Evolutionary conservation across 2,797 vertebrate genomes (phyloP), one percentile per base, ranked within the genome.

Genomic region (Pseudomugil tenellus): DNA sequence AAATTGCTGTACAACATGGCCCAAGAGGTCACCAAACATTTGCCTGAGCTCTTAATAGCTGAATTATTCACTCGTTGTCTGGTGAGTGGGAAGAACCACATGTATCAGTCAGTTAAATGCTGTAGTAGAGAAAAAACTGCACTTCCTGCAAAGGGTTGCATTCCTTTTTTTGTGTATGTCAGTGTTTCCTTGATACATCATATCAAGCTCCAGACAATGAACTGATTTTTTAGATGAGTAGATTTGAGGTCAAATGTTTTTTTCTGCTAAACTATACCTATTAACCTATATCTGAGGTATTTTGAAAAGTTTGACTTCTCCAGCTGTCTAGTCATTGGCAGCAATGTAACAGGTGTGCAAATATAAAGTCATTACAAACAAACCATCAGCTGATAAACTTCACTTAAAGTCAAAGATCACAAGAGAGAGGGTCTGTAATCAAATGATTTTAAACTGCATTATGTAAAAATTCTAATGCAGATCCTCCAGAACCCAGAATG

Each of bases 1-100:
- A 89, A 89, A 92, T 90, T 39, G 65, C 80, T 88, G 87, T 83
- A 80, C 72, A 83, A 85, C 90, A 83, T 37, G 58, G 76, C 70
- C 88, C 86, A 8, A 67, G 83, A 87, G 87, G 85, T 91, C 80
- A 71, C 37, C 58, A 3, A 68, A 74, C 81, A 72, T 39, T 16
- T 48, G 69, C 56, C 21, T 12, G 14, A 48, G 35, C 66, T n/a
- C n/a, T 68, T 67, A 83, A 70, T 73, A 73, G 67, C 56, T 72
- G 67, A 80, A 74, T 60, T 46, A 29, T 29, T 48, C n/a, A 51
- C 48, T 70, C 49, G 26, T 29, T 34, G 11, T 17, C 72, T 57
- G 53, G 70, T 51, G 60, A 67, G 63, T n/a, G 62, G 67, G 56
- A 52, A 77, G 59, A 60, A 62, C 56, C 71, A 39, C 63, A 41